Evolutionary conservation across 2,113 vertebrate genomes (phyloP).

Genomic region (Chascanopsetta lugubris): DNA sequence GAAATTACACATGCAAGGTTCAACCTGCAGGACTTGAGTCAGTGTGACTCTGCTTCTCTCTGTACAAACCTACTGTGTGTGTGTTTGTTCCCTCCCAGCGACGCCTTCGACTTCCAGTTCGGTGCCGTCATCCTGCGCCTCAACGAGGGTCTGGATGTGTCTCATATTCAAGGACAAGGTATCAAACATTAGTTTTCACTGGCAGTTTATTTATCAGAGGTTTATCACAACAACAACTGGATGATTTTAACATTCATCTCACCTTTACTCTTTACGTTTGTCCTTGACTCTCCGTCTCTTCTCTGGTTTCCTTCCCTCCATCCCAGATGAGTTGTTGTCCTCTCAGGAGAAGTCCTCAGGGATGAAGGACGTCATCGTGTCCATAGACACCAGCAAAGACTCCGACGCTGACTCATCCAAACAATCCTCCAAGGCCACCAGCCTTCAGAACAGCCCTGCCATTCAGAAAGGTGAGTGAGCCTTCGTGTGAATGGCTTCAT

Average conservation of each 20-base stretch:
- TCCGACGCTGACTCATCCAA: constrained; percentile 88
- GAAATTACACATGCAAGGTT: not conserved
- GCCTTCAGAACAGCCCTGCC: constrained; percentile 84
- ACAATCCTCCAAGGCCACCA: constrained; percentile 83
- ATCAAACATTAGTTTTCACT: constrained; percentile 9
- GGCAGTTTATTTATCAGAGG: not conserved
- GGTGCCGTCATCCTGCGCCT: constrained; percentile 93
- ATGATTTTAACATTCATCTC: no score
- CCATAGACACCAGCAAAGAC: constrained; percentile 93
- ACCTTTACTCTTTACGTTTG: not conserved
- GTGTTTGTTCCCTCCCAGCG: constrained; percentile 75
- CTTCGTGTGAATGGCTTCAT: not conserved
- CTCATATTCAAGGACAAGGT: constrained; percentile 98
- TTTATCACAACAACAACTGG: no score
- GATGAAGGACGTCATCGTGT: constrained; percentile 92
- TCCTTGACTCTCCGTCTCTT: not conserved
- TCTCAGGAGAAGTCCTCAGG: constrained; percentile 93
- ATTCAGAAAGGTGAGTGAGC: constrained; percentile 86
- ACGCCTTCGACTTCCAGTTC: constrained; percentile 96
- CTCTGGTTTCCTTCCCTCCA: constrained; percentile 20
- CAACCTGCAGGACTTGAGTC: not conserved
- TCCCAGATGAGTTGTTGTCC: constrained; percentile 87
- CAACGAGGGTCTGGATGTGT: constrained; percentile 94
- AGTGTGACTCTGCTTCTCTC: not conserved
- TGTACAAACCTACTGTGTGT: not conserved